Conservation (phyloP, 2,888 invertebrate species). For the Nemoura dubitans region DNA sequence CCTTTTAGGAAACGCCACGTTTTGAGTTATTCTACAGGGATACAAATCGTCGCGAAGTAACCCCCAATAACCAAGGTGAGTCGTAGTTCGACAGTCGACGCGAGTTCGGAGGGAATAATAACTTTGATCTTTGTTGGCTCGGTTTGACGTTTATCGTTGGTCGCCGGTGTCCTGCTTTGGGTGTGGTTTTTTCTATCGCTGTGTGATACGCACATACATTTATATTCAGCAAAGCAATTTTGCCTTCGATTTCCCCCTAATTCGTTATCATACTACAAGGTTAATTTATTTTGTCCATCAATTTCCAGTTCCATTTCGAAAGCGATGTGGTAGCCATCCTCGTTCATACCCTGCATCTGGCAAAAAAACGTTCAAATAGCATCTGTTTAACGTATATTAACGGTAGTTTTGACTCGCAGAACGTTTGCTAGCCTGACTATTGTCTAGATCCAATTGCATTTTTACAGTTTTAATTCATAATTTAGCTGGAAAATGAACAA, state of each 20-base stretch:
- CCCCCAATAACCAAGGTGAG: conserved; percentile 7
- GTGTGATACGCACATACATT: not conserved
- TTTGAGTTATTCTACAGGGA: not conserved
- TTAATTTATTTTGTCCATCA: not conserved
- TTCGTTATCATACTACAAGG: not conserved
- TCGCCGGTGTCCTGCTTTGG: not conserved
- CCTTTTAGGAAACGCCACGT: not conserved
- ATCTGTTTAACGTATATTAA: not conserved
- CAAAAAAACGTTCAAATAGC: not conserved
- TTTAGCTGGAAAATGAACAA: not conserved
- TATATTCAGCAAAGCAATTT: not conserved
- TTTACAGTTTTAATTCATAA: not conserved
- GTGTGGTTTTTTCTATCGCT: not conserved
- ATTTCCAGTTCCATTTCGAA: not conserved
- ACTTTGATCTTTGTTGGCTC: not conserved
- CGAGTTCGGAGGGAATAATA: not conserved
- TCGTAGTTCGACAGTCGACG: not conserved
- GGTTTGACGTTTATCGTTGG: not conserved
- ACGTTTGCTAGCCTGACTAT: not conserved
- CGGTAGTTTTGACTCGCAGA: not conserved
- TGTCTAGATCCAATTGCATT: conserved; percentile 5
- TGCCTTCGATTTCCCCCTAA: not conserved
- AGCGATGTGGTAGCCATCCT: not conserved
- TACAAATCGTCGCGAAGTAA: not conserved
- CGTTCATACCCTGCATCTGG: not conserved